Evolutionary conservation across 2,797 vertebrate genomes (phyloP).

Genomic region (Falco cherrug): DNA sequence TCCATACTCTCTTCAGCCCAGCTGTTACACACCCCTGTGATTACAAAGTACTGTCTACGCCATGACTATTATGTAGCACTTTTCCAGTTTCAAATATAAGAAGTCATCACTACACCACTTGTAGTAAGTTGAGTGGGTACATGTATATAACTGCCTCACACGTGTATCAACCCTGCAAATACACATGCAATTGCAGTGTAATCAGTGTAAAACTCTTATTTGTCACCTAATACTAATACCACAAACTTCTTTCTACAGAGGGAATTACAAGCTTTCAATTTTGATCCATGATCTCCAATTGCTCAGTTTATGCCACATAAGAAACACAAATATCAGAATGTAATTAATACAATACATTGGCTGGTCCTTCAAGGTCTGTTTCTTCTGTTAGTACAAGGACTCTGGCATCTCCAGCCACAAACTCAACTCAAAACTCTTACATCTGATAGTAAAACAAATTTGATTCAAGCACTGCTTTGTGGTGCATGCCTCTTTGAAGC

Average conservation of each 20-base stretch:
- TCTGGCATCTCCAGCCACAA: not conserved
- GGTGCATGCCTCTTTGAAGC: fast-evolving
- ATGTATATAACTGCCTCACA: not conserved
- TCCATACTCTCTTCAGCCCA: not conserved
- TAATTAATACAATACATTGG: not conserved
- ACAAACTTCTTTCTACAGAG: not conserved
- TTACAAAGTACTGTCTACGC: not conserved
- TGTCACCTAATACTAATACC: not conserved
- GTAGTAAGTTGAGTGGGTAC: not conserved
- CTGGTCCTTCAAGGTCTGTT: not conserved
- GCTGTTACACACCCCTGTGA: not conserved
- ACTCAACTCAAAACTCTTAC: not conserved
- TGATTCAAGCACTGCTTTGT: not conserved
- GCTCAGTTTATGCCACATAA: not conserved
- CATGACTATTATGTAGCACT: not conserved
- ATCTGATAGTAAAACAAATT: fast-evolving
- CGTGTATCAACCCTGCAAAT: not conserved
- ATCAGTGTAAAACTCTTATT: not conserved
- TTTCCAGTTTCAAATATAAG: not conserved
- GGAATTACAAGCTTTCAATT: not conserved
- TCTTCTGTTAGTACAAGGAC: not conserved
- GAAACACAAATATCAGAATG: not conserved
- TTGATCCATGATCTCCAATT: not conserved
- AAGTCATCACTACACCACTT: not conserved
- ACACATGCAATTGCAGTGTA: not conserved